Evolutionary conservation across 2,113 vertebrate species (phyloP).

Genomic region (Leuciscus idus): DNA sequence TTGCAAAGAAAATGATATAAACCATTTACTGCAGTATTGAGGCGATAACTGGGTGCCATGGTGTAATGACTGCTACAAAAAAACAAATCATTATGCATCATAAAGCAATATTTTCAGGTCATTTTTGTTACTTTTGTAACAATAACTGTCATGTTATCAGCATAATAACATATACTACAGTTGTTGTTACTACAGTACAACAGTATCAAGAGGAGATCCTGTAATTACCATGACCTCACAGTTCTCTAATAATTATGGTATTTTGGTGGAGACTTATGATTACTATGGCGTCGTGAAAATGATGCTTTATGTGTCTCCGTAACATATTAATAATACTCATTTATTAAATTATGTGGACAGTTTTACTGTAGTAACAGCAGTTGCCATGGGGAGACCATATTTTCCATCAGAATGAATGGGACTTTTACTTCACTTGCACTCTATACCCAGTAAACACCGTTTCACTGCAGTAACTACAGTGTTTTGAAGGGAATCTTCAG

Average conservation of each 20-base stretch:
- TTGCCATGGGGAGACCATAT: neutral
- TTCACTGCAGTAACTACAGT: neutral
- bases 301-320: neutral
- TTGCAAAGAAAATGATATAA: neutral
- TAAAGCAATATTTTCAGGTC: neutral
- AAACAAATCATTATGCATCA: neutral
- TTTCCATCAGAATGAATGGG: neutral
- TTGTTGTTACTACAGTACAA: neutral
- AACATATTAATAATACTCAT: neutral
- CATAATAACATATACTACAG: neutral
- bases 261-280: conserved; percentile 14
- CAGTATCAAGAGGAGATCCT: neutral
- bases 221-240: conserved; percentile 10
- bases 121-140: neutral
- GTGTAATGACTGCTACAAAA: neutral
- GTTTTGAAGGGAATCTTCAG: neutral
- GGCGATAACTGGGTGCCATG: neutral
- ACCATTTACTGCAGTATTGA: neutral
- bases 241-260: neutral
- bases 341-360: neutral
- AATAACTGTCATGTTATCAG: neutral
- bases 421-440: neutral
- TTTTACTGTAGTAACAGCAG: neutral
- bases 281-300: neutral
- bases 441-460: neutral